Base-by-base conservation (phyloP, 1,140 invertebrate species). In the Alviniconcha marisindica region DNA sequence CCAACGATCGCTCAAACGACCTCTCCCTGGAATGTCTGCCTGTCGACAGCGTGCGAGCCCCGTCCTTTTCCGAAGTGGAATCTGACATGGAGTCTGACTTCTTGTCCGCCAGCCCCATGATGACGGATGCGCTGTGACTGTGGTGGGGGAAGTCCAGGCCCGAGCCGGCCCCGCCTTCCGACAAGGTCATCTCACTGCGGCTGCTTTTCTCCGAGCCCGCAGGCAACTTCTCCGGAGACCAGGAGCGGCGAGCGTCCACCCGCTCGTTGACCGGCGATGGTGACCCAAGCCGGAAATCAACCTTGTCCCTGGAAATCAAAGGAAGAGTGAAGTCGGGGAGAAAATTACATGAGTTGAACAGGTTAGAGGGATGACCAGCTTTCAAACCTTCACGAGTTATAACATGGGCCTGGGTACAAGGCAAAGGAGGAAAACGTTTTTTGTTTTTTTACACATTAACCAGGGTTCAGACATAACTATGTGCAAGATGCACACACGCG, bases 1-100 rank as follows among this genome's bases (percentile, higher is more conserved):
- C 88, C 51, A 91, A 54, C 7, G 90, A 91, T 69, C 86, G 86
- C 77, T 91, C 90, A 87, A 91, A 91, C 18, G 88, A 87, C 24
- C 84, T 54, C 66, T 89, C 88, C n/a, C 87, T 83, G 18, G 85
- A 76, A 69, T 84, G 81, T 69, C 77, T 73, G 56, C 60, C 66
- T 5, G 66, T 76, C 1, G 71, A 76, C 14, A 87, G 86, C 24
- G 74, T 88, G 18, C 83, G 71, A 24, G 33, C 85, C n/a, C 66
- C n/a, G 31, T 71, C 80, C 42, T 54, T 81, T 7, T 81, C 80
- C 14, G 33, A 69, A 0, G 51, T 63, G 44, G 66, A 71, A 21
- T 54, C 44, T 0, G 80, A 71, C 48, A 56, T 54, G 31, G 44
- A 73, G 63, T 51, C 66, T 4, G 66, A 71, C 28, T 71, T 81